Conservation (phyloP, 1,140 invertebrate species). For the Gyrodactylus bullatarudis region DNA sequence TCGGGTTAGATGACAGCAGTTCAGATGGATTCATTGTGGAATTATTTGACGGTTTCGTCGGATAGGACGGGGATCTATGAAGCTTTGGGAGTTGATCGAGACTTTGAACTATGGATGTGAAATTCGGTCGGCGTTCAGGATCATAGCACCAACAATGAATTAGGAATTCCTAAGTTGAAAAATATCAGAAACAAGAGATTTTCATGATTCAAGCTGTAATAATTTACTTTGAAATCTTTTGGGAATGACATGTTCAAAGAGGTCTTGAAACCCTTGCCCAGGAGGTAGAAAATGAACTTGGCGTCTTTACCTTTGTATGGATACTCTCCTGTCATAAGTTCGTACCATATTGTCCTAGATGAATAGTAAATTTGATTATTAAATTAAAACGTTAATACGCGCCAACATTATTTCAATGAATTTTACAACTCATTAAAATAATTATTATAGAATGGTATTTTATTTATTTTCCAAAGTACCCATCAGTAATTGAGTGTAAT, state of each 20-base stretch:
- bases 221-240: constrained; percentile 58
- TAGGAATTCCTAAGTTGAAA: constrained; percentile 60
- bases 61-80: background rate
- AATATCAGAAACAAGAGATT: too few relatives aligned
- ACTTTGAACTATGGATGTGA: background rate
- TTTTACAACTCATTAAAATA: background rate
- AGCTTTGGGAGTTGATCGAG: background rate
- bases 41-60: too few relatives aligned
- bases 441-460: background rate
- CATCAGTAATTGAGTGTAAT: background rate
- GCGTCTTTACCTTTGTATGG: constrained; percentile 64
- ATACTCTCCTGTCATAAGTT: constrained; percentile 70
- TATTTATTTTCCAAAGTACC: background rate
- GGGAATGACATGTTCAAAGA: constrained; percentile 66
- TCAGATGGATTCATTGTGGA: too few relatives aligned
- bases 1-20: too few relatives aligned
- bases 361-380: constrained; percentile 10
- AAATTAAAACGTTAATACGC: constrained; percentile 2
- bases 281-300: constrained; percentile 84
- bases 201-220: too few relatives aligned
- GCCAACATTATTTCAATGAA: background rate
- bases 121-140: constrained; percentile 32
- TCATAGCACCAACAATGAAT: constrained; percentile 77
- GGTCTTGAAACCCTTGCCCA: constrained; percentile 76
- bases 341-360: constrained; percentile 80